Evolutionary conservation across 2,797 vertebrate genomes (phyloP).

Genomic region (Microcaecilia unicolor): DNA sequence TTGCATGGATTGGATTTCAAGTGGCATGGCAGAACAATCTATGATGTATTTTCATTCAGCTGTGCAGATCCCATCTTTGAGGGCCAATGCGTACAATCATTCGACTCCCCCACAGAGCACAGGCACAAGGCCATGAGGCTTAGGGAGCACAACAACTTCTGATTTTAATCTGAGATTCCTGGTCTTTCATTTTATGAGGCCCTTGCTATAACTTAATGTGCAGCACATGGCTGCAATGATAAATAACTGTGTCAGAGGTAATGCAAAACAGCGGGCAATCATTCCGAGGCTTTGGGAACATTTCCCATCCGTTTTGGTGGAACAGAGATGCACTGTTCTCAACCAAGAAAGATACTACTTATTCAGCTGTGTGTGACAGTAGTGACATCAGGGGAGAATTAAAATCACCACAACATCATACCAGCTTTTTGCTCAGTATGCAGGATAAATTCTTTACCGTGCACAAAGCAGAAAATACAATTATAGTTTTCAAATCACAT

Average conservation of each 20-base stretch:
- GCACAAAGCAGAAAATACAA: slow-evolving; percentile 10
- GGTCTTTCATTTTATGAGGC: slow-evolving; percentile 18
- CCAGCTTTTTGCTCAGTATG: too few species aligned
- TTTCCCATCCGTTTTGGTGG: slow-evolving; percentile 33
- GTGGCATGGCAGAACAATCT: too few species aligned
- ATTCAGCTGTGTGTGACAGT: slow-evolving; percentile 2
- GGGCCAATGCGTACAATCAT: too few species aligned
- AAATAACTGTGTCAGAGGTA: slow-evolving; percentile 23
- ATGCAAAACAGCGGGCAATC: slow-evolving; percentile 38
- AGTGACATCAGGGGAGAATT: slow-evolving; percentile 8
- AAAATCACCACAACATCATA: too few species aligned
- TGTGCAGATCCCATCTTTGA: too few species aligned
- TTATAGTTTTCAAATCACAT: slow-evolving; percentile 18
- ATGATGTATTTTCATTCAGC: too few species aligned
- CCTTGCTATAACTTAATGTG: slow-evolving; percentile 25
- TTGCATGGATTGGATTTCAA: too few species aligned
- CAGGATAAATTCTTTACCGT: slow-evolving; percentile 5
- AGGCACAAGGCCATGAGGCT: slow-evolving; percentile 1
- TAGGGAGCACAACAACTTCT: slow-evolving; percentile 5
- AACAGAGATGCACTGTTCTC: slow-evolving; percentile 27
- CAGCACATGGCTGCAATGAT: slow-evolving; percentile 17
- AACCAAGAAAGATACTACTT: slow-evolving; percentile 28
- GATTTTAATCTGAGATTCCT: neutral
- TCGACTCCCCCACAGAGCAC: too few species aligned
- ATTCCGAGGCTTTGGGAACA: slow-evolving; percentile 34